phyloP scores from a whole-genome alignment of 2,888 invertebrate genomes.

The Yponomeuta malinellus region DNA sequence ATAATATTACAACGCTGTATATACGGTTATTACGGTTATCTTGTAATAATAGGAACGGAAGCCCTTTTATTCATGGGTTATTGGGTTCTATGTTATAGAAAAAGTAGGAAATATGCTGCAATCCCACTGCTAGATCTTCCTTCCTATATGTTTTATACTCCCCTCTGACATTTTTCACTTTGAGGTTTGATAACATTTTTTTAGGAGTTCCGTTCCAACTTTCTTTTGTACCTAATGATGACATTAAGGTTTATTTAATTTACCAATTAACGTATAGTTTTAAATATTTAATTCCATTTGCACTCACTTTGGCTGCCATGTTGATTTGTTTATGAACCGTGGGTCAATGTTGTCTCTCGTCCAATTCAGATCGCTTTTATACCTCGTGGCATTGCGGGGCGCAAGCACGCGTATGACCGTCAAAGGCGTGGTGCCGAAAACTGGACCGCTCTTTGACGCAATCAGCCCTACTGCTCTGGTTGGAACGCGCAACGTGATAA shows the following conservation, averaged over 20 bases:
- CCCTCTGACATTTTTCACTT: not conserved
- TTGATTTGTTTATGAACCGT: conserved; percentile 45
- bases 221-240: no score
- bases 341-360: conserved; percentile 41
- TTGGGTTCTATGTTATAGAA: no score
- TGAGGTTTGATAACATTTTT: not conserved
- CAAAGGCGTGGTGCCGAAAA: conserved; percentile 19
- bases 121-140: no score
- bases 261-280: not conserved
- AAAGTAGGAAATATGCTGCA: no score
- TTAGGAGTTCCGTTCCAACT: no score
- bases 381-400: conserved; percentile 25
- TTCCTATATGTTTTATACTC: no score
- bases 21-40: no score
- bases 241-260: not conserved
- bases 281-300: not conserved
- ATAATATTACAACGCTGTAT: no score
- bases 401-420: conserved; percentile 9
- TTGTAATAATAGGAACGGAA: no score
- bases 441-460: conserved; percentile 21
- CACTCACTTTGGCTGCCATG: conserved; percentile 65
- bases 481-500: not conserved
- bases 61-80: no score
- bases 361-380: conserved; percentile 46
- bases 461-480: conserved; percentile 11